Conservation (phyloP, 1,140 invertebrate species). For the Eumaeus atala region DNA sequence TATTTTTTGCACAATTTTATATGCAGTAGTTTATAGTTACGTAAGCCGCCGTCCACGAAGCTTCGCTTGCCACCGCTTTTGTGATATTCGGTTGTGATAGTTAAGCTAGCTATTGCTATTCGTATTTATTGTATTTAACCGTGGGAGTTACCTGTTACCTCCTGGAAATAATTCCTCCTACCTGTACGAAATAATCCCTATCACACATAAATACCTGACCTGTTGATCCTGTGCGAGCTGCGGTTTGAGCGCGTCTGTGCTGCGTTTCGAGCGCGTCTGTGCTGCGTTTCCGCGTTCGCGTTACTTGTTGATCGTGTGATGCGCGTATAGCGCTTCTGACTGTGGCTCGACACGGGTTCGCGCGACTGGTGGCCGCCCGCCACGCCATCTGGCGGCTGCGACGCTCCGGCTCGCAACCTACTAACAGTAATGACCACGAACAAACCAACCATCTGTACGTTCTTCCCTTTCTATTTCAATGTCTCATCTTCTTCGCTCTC, state of each 20-base stretch:
- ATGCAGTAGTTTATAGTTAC: conserved; percentile 62
- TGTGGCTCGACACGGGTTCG: conserved; percentile 78
- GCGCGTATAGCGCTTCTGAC: conserved; percentile 55
- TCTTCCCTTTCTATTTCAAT: conserved; percentile 51
- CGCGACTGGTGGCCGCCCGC: conserved; percentile 78
- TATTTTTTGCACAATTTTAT: conserved; percentile 65
- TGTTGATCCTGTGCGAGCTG: conserved; percentile 39
- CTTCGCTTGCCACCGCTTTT: conserved; percentile 70
- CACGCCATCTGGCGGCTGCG: conserved; percentile 79
- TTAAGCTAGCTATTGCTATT: conserved; percentile 66
- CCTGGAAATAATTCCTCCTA: conserved; percentile 27
- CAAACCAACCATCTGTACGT: conserved; percentile 75
- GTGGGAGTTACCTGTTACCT: conserved; percentile 34
- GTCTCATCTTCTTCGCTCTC: conserved; percentile 21
- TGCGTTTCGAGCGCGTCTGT: conserved; percentile 14
- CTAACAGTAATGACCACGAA: conserved; percentile 73
- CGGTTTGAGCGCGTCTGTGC: conserved; percentile 15
- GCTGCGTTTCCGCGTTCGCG: conserved; percentile 28
- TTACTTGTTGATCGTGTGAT: conserved; percentile 48
- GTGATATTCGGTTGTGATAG: conserved; percentile 74
- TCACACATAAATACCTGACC: too few species aligned
- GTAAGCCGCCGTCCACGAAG: conserved; percentile 70
- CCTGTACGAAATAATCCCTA: too few species aligned
- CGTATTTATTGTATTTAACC: conserved; percentile 32
- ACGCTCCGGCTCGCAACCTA: conserved; percentile 75